Conservation (phyloP, 53 echinoderm and acorn worm genomes). For the Luidia sarsii region DNA sequence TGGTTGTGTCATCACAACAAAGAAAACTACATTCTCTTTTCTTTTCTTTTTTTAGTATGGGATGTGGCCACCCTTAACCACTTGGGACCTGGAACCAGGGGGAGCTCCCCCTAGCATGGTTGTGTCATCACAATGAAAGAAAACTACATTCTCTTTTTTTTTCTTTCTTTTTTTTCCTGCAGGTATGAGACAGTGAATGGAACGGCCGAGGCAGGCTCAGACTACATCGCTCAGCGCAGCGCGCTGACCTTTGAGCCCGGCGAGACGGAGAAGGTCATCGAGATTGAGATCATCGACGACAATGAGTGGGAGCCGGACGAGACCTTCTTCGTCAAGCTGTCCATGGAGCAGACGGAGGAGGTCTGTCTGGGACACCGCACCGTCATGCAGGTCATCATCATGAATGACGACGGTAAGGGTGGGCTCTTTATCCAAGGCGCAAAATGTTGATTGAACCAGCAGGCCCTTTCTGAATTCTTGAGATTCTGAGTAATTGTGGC, state of each 20-base stretch:
- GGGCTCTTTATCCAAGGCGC: no score
- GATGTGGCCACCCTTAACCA: neutral
- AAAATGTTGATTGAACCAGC: no score
- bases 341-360: constrained; percentile 62
- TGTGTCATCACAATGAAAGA: neutral
- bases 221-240: constrained; percentile 89
- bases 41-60: neutral
- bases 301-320: constrained; percentile 99
- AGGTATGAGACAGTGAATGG: constrained; percentile 97
- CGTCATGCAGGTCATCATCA: constrained; percentile 92
- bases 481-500: no score
- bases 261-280: constrained; percentile 86
- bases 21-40: no score
- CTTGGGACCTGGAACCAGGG: no score
- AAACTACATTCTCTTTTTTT: neutral
- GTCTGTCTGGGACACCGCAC: constrained; percentile 76
- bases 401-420: constrained; percentile 93
- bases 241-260: constrained; percentile 88
- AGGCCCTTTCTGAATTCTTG: no score
- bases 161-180: neutral
- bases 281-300: constrained; percentile 98
- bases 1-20: neutral
- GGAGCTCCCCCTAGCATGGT: no score
- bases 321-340: constrained; percentile 94
- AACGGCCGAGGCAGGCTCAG: constrained; percentile 90